Evolutionary conservation across 1,140 invertebrate genomes (phyloP), one percentile per base, ranked within the genome.

Genomic region (Episyrphus balteatus): DNA sequence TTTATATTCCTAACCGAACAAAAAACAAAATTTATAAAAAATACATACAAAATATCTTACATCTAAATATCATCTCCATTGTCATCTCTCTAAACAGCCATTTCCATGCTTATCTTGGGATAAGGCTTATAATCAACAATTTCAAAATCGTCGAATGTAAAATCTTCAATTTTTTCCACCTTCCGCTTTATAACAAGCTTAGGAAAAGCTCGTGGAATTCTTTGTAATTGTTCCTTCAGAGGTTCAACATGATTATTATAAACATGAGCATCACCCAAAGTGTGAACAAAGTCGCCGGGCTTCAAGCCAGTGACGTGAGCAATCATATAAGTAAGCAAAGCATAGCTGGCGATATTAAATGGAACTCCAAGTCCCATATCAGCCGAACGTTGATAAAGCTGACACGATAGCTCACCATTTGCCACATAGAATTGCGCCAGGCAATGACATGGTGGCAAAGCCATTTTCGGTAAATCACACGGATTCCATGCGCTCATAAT

Each of bases 301-400:
- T 94, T 83, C 11, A 98, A 73, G 39, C 80, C 81, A 21, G 92
- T 95, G 10, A 98, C 78, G 69, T 98, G 88, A 44, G 95, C 95
- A 55, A 99, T 87, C 91, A 99, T 98, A 55, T 86, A 84, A 11
- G 91, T 97, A 1, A 99, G 73, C 7, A 99, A 63, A 2, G 94
- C 81, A 73, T 99, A 99, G 51, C 92, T 97, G 14, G 96, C 95
- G 58, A 99, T 96, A 67, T 99, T 99, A 64, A 99, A 99, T 15
- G 96, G 96, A 2, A 99, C 94, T 17, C 96, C 96, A 2, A 99
- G 72, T 8, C 94, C 94, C 84, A 99, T 92, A 70, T 99, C 96
- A 14, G 91, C 95, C 51, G 93, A 97, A 59, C 96, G 75, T 72
- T 99, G 96, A 68, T 98, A 98, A 49, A 99, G 68, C 57, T 94